Conservation (phyloP, 2,888 invertebrate species). For the Cheilosia urbana region DNA sequence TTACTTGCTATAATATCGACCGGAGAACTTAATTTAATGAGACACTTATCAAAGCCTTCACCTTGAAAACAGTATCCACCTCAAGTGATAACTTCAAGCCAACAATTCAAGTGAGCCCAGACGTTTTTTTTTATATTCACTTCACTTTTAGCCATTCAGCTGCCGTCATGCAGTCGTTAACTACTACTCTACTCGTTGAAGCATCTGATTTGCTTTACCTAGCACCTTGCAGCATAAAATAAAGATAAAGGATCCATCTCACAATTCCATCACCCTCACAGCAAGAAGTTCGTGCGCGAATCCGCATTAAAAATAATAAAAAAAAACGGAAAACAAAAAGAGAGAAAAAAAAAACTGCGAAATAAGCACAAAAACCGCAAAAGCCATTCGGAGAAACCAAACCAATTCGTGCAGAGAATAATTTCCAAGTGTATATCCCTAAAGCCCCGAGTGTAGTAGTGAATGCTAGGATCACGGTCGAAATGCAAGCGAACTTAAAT, state of each 20-base stretch:
- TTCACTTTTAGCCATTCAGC: conserved; percentile 19
- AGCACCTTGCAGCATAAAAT: conserved; percentile 28
- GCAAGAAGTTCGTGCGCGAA: not conserved
- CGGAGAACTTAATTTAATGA: not conserved
- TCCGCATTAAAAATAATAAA: conserved; percentile 24
- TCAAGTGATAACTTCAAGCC: not conserved
- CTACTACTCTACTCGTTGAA: conserved; percentile 10
- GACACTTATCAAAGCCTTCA: not conserved
- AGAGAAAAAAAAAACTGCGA: not conserved
- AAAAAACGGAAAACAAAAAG: too few relatives aligned
- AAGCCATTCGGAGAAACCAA: conserved; percentile 31
- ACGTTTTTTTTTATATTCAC: not conserved
- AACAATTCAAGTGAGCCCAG: conserved; percentile 2
- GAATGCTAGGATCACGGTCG: conserved; percentile 21
- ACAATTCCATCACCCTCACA: not conserved
- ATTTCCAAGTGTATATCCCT: conserved; percentile 38
- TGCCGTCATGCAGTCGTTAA: conserved; percentile 44
- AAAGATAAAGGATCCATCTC: not conserved
- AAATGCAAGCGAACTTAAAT: conserved; percentile 34
- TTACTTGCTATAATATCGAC: not conserved
- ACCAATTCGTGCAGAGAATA: conserved; percentile 50
- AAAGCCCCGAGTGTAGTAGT: not conserved
- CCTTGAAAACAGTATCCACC: conserved; percentile 5
- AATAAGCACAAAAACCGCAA: conserved; percentile 27
- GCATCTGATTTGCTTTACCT: conserved; percentile 28